Percentiles rank a stretch among this genome's conserved stretches.
phyloP scores from a whole-genome alignment of 2,797 vertebrate genomes.

The Squalus acanthias region DNA sequence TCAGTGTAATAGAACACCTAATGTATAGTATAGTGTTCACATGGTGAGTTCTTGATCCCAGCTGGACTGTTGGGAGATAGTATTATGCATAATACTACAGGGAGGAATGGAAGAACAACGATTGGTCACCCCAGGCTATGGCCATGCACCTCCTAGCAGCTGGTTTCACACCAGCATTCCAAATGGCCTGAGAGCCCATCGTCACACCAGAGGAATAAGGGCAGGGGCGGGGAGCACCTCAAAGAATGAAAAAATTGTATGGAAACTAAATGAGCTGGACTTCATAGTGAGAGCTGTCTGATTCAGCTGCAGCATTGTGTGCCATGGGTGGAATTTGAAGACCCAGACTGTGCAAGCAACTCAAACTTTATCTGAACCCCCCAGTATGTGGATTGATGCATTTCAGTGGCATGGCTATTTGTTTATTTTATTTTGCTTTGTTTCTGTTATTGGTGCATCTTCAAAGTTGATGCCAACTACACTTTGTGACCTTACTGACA shows the following conservation, averaged over 20 bases:
- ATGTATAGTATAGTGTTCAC: not conserved
- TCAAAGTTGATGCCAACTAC: not conserved
- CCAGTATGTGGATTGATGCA: not conserved
- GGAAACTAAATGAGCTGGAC: not conserved
- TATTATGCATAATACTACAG: not conserved
- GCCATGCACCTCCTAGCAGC: not conserved
- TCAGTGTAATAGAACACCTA: not conserved
- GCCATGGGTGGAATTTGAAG: not conserved
- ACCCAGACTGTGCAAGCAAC: not conserved
- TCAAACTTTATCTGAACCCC: not conserved
- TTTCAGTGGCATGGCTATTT: not conserved
- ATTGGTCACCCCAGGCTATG: not conserved
- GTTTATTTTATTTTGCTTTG: not conserved
- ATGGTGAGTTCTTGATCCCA: conserved; percentile 8
- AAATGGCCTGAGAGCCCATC: not conserved
- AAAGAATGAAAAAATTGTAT: not conserved
- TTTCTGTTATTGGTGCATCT: not conserved
- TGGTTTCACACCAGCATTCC: not conserved
- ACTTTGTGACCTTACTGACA: not conserved
- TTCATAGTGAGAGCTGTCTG: not conserved
- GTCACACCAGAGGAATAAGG: not conserved
- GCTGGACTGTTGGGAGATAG: not conserved
- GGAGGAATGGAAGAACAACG: not conserved
- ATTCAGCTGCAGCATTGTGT: not conserved
- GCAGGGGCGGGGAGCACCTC: not conserved